Evolutionary conservation across 35 echinoderm and acorn worm genomes (phyloP).

Genomic region (Strongylocentrotus purpuratus): DNA sequence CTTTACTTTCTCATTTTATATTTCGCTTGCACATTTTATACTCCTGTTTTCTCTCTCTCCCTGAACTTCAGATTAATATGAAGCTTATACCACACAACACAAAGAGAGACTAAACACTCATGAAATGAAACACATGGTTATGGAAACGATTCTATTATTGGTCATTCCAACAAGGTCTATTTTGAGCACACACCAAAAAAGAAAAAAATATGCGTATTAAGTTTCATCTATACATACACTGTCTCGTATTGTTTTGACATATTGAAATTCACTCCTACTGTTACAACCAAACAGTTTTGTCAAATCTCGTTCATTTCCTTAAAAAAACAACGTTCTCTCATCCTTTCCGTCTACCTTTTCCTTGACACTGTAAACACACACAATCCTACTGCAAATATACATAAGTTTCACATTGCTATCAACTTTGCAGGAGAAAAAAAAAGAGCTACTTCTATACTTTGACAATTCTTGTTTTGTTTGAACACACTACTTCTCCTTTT

Average conservation of each 20-base stretch:
- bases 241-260: slow-evolving; percentile 44
- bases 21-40: not conserved
- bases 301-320: slow-evolving; percentile 1
- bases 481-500: not conserved
- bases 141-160: slow-evolving; percentile 45
- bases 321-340: not conserved
- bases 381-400: slow-evolving; percentile 41
- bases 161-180: slow-evolving; percentile 56
- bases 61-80: too few relatives aligned
- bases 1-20: not conserved
- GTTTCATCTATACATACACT: slow-evolving; percentile 54
- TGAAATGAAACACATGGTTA: slow-evolving; percentile 33
- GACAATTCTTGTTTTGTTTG: slow-evolving; percentile 13
- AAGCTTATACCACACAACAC: not conserved
- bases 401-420: slow-evolving; percentile 37
- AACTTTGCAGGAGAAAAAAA: slow-evolving; percentile 24
- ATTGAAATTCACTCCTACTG: slow-evolving; percentile 36
- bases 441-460: not conserved
- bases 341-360: not conserved
- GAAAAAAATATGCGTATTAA: slow-evolving; percentile 56
- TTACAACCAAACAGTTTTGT: slow-evolving; percentile 8
- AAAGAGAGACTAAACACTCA: not conserved
- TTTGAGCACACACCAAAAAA: slow-evolving; percentile 56
- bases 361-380: slow-evolving; percentile 32
- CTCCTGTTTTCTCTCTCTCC: too few relatives aligned